Conservation (phyloP, 2,797 vertebrate genomes). For the Zonotrichia albicollis region DNA sequence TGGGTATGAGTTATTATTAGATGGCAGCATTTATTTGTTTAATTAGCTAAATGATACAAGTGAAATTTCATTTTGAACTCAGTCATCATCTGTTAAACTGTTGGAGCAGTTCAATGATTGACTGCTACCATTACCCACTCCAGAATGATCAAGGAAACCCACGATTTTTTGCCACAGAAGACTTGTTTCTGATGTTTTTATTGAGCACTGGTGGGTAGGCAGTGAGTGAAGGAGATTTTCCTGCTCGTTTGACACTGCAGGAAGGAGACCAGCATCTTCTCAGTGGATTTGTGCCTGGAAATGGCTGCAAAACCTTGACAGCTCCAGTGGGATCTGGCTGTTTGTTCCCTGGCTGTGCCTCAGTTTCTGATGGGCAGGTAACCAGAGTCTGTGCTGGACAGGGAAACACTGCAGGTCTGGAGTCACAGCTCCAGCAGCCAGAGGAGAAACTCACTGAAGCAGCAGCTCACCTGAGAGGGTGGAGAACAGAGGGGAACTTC, state of each 20-base stretch:
- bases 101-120: background rate
- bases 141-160: background rate
- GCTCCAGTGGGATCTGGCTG: background rate
- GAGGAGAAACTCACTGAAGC: background rate
- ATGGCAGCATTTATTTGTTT: background rate
- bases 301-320: background rate
- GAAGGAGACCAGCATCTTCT: background rate
- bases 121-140: background rate
- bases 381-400: background rate
- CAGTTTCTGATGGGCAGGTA: background rate
- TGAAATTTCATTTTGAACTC: background rate
- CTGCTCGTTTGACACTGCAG: background rate
- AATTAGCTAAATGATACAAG: background rate
- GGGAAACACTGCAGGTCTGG: background rate
- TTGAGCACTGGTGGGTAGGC: background rate
- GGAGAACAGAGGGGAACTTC: background rate
- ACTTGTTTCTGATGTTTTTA: background rate
- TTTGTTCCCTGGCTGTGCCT: background rate
- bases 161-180: background rate
- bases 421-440: background rate
- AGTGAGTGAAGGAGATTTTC: background rate
- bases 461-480: background rate
- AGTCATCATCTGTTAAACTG: background rate
- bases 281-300: background rate
- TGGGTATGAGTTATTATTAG: background rate